Conservation (phyloP, 2,888 invertebrate species). For the Thysanoteuthis rhombus region DNA sequence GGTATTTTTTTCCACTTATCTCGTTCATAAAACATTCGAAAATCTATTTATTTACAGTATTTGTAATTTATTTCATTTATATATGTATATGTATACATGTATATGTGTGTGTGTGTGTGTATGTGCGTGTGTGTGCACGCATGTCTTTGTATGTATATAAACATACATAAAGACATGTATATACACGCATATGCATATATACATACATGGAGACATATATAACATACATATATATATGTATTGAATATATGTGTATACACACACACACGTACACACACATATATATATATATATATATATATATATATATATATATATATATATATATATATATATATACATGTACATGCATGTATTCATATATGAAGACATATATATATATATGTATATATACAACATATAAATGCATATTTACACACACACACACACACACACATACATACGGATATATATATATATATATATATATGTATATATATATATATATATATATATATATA, state of each 20-base stretch:
- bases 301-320: background rate
- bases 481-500: background rate
- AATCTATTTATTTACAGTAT: no score
- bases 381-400: background rate
- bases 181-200: background rate
- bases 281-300: background rate
- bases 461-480: background rate
- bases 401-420: background rate
- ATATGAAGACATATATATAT: background rate
- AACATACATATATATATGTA: background rate
- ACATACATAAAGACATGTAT: background rate
- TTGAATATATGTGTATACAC: background rate
- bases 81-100: background rate
- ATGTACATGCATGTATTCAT: background rate
- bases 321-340: slow-evolving; percentile 16
- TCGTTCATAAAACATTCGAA: no score
- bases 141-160: no score
- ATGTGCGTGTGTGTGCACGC: background rate
- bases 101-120: background rate
- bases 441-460: background rate
- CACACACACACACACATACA: background rate
- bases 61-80: no score
- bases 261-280: background rate
- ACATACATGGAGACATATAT: background rate
- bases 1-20: no score